Evolutionary conservation across 2,888 invertebrate species (phyloP).

Genomic region (Ormyrus pomaceus): DNA sequence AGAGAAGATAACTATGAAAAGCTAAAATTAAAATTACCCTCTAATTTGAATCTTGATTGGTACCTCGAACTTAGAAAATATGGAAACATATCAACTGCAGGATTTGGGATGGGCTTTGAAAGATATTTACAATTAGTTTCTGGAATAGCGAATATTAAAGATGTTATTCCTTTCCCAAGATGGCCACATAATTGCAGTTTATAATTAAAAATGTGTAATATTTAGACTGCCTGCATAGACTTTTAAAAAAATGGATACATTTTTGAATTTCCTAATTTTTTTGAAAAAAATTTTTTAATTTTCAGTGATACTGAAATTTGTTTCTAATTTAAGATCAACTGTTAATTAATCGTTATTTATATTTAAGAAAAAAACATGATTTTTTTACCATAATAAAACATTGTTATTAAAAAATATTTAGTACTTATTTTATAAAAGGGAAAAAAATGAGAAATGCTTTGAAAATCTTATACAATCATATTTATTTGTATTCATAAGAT

Average conservation of each 20-base stretch:
- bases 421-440: neutral
- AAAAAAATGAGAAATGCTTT: neutral
- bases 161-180: conserved; percentile 95
- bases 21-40: conserved; percentile 81
- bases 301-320: no score
- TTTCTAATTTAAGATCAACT: no score
- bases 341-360: no score
- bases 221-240: neutral
- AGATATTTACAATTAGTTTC: conserved; percentile 90
- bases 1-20: conserved; percentile 87
- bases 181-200: conserved; percentile 90
- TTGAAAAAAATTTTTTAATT: no score
- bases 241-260: no score
- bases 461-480: neutral
- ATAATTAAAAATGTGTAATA: conserved; percentile 59
- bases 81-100: conserved; percentile 93
- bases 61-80: conserved; percentile 92
- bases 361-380: no score
- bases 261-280: no score
- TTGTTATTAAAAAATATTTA: neutral
- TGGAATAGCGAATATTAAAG: conserved; percentile 92
- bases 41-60: conserved; percentile 83
- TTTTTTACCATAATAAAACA: no score
- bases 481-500: conserved; percentile 30
- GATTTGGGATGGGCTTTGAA: conserved; percentile 98